Base-by-base conservation (phyloP, 2,888 invertebrate genomes). In the Tipula lateralis region DNA sequence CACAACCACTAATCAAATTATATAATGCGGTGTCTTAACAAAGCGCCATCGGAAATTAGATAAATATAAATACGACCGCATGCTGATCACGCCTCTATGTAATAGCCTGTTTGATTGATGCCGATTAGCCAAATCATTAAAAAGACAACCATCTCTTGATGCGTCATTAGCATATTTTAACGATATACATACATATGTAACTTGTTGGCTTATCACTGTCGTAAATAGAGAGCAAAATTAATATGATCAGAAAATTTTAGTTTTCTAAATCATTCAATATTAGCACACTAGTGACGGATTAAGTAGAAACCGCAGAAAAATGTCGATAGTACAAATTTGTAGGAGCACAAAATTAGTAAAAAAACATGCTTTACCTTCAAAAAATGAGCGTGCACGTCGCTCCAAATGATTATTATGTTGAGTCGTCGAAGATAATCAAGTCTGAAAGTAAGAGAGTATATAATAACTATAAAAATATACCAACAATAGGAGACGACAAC, bases 71-170 rank as follows among this genome's bases (percentile, higher is more conserved):
- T 9, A 66, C 1, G 66, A 24, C 6, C 24, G 66, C 66, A 19
- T 66, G 66, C 66, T 66, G 66, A 66, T 66, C 66, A 24, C 44
- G 16, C 16, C 44, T 16, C 44, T 2, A 16, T 66, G 24, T 24
- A 4, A 1, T 44, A 16, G 9, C 66, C 2, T 19, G n/a, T n/a
- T 7, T 66, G 66, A 24, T 66, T 66, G 24, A 66, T 24, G 7
- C 19, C 66, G 66, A 66, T 66, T 66, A 66, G 66, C 66, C 66
- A 66, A 66, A 66, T 24, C 66, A 66, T 66, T 66, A 66, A 66
- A 66, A 66, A 66, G 66, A 66, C 66, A 66, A 24, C 24, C 6
- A 66, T 66, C 13, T n/a, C n/a, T 66, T 19, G 24, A 9, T n/a
- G n/a, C 24, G 66, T 24, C 66, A 19, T 66, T 66, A 66, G 9